Conservation (phyloP, 2,888 invertebrate genomes). For the Cataglyphis altisquamis region DNA sequence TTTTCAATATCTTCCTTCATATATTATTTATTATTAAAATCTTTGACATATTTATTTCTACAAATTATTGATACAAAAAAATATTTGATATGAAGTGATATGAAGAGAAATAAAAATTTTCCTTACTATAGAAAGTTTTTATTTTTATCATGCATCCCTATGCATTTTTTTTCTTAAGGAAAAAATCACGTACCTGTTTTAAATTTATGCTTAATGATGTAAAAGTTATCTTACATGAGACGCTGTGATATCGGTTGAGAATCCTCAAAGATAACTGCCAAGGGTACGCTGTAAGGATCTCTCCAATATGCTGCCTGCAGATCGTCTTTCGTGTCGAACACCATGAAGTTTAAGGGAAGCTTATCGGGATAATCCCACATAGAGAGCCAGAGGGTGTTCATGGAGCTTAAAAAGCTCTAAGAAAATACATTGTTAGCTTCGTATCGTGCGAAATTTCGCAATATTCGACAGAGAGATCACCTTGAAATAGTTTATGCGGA, state of each 20-base stretch:
- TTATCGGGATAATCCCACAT: slow-evolving; percentile 87
- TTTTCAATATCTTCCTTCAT: not conserved
- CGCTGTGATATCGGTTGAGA: slow-evolving; percentile 84
- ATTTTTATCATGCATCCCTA: not conserved
- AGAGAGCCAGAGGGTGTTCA: slow-evolving; percentile 89
- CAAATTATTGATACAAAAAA: not conserved
- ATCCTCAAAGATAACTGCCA: slow-evolving; percentile 90
- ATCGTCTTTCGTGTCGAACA: slow-evolving; percentile 90
- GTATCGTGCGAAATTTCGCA: not conserved
- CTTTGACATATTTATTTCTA: slow-evolving; percentile 6
- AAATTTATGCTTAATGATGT: slow-evolving; percentile 18
- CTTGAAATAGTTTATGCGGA: not conserved
- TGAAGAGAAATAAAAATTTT: slow-evolving; percentile 1
- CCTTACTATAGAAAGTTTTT: not conserved
- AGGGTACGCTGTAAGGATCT: slow-evolving; percentile 89
- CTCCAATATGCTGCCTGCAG: slow-evolving; percentile 91
- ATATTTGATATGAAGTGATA: not conserved
- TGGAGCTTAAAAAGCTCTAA: slow-evolving; percentile 87
- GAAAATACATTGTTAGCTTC: slow-evolving; percentile 38
- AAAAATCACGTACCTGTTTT: not conserved
- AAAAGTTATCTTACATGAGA: slow-evolving; percentile 87
- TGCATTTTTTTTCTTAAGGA: not conserved
- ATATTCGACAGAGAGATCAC: not conserved
- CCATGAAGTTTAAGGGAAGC: slow-evolving; percentile 89
- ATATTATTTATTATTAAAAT: not conserved